A percentile compares a stretch with the other conserved stretches of the same genome.
phyloP scores from a whole-genome alignment of 2,797 vertebrate genomes.

The Myotis findleyi region DNA sequence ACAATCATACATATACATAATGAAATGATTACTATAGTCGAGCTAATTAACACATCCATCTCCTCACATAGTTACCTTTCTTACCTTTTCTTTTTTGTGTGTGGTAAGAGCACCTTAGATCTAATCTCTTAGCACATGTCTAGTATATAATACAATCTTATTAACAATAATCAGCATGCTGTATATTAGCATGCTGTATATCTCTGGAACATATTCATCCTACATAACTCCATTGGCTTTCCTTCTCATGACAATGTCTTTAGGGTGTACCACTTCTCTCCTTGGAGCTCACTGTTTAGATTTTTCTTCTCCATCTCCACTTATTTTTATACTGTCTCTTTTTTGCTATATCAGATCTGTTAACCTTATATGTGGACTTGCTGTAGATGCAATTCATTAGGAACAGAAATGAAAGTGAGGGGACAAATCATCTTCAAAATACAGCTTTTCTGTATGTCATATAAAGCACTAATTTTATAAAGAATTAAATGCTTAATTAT shows the following conservation, averaged over 20 bases:
- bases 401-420: not conserved
- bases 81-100: not conserved
- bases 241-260: not conserved
- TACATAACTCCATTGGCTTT: not conserved
- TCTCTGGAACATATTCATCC: not conserved
- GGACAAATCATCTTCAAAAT: conserved; percentile 22
- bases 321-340: conserved; percentile 1
- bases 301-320: not conserved
- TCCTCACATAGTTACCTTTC: not conserved
- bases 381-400: not conserved
- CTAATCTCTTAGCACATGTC: not conserved
- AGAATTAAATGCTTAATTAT: not conserved
- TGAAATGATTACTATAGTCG: not conserved
- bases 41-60: not conserved
- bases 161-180: not conserved
- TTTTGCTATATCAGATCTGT: not conserved
- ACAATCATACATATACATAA: not conserved
- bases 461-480: conserved; percentile 22
- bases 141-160: not conserved
- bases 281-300: not conserved
- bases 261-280: not conserved
- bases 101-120: not conserved
- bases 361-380: not conserved
- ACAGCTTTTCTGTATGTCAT: not conserved
- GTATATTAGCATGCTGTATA: not conserved